Percentiles rank a stretch among this genome's conserved stretches.
Conservation (phyloP, 1,140 invertebrate species). For the Dreissena rostriformis region DNA sequence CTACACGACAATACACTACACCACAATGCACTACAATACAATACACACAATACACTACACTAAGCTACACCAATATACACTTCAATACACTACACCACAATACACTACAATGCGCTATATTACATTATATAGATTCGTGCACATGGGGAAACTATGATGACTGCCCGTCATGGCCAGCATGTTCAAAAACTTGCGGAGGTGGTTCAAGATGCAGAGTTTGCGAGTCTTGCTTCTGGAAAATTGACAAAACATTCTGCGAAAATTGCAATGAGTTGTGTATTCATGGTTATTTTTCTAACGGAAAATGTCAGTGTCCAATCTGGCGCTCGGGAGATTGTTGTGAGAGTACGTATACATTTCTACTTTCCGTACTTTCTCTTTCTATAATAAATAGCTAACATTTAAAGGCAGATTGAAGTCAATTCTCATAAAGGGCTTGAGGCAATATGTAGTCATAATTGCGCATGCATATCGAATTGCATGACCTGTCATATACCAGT, state of each 20-base stretch:
- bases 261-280: constrained; percentile 32
- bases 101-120: too few species aligned
- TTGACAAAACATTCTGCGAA: background rate
- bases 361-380: background rate
- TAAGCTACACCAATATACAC: too few species aligned
- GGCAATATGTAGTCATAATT: background rate
- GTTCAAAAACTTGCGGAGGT: background rate
- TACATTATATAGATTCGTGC: background rate
- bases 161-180: background rate
- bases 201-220: background rate
- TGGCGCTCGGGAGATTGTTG: constrained; percentile 33
- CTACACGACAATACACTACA: too few species aligned
- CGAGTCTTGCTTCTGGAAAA: background rate
- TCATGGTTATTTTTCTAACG: background rate
- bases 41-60: too few species aligned
- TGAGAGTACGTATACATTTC: constrained; percentile 7
- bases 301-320: constrained; percentile 3
- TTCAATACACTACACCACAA: too few species aligned
- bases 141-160: background rate
- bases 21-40: too few species aligned
- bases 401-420: too few species aligned
- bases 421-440: too few species aligned
- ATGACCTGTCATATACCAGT: background rate
- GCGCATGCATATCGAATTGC: background rate
- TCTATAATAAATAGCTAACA: background rate